Evolutionary conservation across 2,888 invertebrate genomes (phyloP).

Genomic region (Hirtodrosophila confusa): DNA sequence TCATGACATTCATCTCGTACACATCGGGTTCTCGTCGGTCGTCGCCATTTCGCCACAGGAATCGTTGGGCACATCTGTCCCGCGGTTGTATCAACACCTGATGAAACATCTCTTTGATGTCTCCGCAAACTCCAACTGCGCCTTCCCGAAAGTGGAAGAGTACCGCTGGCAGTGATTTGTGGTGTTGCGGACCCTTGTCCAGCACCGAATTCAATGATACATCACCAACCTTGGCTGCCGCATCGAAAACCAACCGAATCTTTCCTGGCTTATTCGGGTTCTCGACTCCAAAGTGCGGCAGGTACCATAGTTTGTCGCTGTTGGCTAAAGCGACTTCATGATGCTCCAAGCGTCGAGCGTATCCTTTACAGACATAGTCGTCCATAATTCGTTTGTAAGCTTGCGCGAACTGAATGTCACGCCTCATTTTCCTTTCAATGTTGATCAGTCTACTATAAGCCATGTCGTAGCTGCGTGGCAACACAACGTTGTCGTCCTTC

Average conservation of each 20-base stretch:
- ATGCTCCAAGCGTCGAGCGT: constrained; percentile 5
- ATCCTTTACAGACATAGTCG: constrained; percentile 8
- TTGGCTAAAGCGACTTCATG: constrained; percentile 5
- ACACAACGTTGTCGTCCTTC: constrained; percentile 6
- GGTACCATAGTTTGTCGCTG: constrained; percentile 8
- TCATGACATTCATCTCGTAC: no score
- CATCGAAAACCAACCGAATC: constrained; percentile 69
- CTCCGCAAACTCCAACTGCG: no score
- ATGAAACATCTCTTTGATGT: no score
- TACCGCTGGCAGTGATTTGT: constrained; percentile 67
- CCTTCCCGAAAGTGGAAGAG: no score
- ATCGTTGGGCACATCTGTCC: no score
- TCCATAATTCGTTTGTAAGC: neutral
- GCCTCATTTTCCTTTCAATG: constrained; percentile 12
- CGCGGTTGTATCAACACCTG: no score
- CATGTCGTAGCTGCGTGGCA: constrained; percentile 10
- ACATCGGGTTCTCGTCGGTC: no score
- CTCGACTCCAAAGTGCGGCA: constrained; percentile 18
- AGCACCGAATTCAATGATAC: constrained; percentile 63
- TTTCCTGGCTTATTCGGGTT: constrained; percentile 62
- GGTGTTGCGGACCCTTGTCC: constrained; percentile 73
- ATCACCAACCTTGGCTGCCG: constrained; percentile 61
- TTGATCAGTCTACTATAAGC: neutral
- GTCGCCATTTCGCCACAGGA: no score
- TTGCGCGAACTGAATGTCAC: neutral